Conservation (phyloP, 1,140 invertebrate genomes). For the Archivesica marissinica region DNA sequence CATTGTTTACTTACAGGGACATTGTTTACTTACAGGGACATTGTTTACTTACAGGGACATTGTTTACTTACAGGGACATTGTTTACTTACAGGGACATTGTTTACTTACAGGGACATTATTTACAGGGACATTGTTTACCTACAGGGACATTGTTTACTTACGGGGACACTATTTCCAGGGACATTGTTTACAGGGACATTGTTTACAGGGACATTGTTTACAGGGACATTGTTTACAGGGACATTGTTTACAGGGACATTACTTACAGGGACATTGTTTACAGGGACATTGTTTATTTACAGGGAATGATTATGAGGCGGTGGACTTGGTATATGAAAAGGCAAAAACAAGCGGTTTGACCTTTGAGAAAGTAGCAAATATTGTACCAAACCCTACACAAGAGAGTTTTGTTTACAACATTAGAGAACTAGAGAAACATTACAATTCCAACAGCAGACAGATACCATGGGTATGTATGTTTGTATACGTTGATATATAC, state of each 20-base stretch:
- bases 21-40: too few species aligned
- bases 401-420: background rate
- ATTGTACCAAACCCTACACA: too few species aligned
- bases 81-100: too few species aligned
- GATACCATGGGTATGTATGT: background rate
- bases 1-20: too few species aligned
- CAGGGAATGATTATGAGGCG: background rate
- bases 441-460: background rate
- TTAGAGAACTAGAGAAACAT: background rate
- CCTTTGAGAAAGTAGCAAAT: background rate
- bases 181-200: background rate
- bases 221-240: background rate
- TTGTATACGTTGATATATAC: too few species aligned
- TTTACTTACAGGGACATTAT: too few species aligned
- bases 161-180: background rate
- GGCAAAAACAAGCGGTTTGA: background rate
- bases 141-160: background rate
- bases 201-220: background rate
- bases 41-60: too few species aligned
- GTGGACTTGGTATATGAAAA: background rate
- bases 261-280: background rate
- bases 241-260: background rate
- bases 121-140: too few species aligned
- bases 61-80: too few species aligned
- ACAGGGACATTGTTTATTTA: background rate